These are phyloP conservation scores for Psylliodes chrysocephalus DNA, from an alignment of 2,888 invertebrate genomes.

Conservation along the genomic window DNA sequence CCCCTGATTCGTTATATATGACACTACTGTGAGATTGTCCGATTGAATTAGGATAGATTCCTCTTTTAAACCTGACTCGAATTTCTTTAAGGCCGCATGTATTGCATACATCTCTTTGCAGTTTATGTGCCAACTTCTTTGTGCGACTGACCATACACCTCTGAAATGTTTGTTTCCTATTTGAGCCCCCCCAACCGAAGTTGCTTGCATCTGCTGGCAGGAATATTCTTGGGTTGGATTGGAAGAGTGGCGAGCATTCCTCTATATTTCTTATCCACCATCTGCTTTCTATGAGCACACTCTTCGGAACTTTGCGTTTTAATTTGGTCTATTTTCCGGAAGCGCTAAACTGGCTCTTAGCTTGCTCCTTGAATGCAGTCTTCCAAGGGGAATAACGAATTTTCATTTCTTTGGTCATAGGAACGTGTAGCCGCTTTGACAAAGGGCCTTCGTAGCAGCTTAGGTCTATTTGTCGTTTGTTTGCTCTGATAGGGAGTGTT, in stretches of 20 bases:
- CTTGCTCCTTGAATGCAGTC: slow-evolving; percentile 18
- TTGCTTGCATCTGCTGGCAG: slow-evolving; percentile 41
- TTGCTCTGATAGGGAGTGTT: too few relatives aligned
- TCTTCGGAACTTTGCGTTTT: neutral
- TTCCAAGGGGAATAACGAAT: slow-evolving; percentile 20
- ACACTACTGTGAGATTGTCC: slow-evolving; percentile 42
- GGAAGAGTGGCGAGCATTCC: slow-evolving; percentile 30
- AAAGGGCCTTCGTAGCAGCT: neutral
- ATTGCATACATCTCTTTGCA: slow-evolving; percentile 41
- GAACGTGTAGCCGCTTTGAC: neutral
- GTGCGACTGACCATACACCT: slow-evolving; percentile 25
- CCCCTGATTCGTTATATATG: slow-evolving; percentile 41
- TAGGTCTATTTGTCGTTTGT: too few relatives aligned
- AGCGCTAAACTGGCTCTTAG: slow-evolving; percentile 16
- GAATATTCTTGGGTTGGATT: slow-evolving; percentile 31
- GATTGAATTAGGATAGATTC: slow-evolving; percentile 36
- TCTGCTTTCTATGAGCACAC: slow-evolving; percentile 9
- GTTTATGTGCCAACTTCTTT: slow-evolving; percentile 42
- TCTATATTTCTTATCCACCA: slow-evolving; percentile 39
- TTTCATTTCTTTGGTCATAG: neutral
- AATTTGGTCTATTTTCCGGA: neutral
- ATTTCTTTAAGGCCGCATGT: slow-evolving; percentile 12
- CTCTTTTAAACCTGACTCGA: slow-evolving; percentile 1
- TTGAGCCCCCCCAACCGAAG: slow-evolving; percentile 40
- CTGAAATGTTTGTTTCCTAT: slow-evolving; percentile 15